Evolutionary conservation across 2,797 vertebrate species (phyloP).

Genomic region (Darevskia mixta): DNA sequence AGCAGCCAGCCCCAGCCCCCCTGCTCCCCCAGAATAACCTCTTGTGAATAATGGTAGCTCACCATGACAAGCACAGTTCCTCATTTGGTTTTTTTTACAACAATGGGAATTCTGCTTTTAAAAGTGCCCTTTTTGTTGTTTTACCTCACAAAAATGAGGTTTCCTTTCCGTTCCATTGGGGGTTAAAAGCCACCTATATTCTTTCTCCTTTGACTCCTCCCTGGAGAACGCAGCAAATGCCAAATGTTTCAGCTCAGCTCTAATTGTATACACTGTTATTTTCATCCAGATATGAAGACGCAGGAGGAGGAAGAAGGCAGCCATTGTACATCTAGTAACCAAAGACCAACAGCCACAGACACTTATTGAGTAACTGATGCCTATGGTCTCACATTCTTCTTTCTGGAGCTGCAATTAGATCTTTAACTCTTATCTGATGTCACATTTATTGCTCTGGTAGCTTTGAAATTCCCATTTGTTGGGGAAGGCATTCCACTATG

Average conservation of each 20-base stretch:
- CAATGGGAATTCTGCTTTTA: background rate
- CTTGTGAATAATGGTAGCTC: background rate
- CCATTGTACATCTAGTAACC: conserved; percentile 67
- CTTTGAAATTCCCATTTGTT: conserved; percentile 45
- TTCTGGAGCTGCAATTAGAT: conserved; percentile 52
- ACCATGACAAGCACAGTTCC: background rate
- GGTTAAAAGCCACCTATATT: background rate
- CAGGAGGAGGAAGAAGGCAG: conserved; percentile 51
- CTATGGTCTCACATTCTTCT: conserved; percentile 51
- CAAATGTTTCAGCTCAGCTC: background rate
- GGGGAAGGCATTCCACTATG: conserved; percentile 1
- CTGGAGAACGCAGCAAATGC: background rate
- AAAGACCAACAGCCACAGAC: conserved; percentile 55
- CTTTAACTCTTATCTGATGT: conserved; percentile 46
- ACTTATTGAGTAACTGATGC: conserved; percentile 53
- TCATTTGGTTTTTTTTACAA: background rate
- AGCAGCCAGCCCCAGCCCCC: no score
- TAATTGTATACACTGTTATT: conserved; percentile 43
- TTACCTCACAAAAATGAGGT: background rate
- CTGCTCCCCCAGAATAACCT: background rate
- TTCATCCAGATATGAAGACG: conserved; percentile 61
- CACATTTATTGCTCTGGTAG: conserved; percentile 37
- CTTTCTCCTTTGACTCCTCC: background rate
- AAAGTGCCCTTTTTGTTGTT: background rate
- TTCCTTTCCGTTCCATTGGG: background rate